A percentile compares a stretch with the other conserved stretches of the same genome.
Conservation (phyloP, 2,113 vertebrate genomes). For the Pagrus major region DNA sequence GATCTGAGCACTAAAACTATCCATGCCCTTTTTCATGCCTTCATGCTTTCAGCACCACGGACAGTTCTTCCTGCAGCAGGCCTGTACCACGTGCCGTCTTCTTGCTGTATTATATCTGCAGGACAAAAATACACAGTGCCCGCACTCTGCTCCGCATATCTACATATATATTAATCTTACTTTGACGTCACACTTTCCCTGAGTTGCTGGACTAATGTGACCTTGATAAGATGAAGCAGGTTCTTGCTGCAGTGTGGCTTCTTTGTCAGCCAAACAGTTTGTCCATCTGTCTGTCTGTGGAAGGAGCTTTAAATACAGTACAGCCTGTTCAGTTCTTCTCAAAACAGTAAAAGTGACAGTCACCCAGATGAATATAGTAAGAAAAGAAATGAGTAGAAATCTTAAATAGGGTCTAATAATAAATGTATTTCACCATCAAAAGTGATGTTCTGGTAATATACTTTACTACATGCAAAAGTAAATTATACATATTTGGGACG, state of each 20-base stretch:
- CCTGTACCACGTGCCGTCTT: background rate
- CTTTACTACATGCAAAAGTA: too few species aligned
- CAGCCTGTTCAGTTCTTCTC: background rate
- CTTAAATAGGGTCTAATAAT: too few species aligned
- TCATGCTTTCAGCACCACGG: conserved; percentile 67
- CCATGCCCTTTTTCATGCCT: background rate
- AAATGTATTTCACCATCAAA: too few species aligned
- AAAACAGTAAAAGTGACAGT: too few species aligned
- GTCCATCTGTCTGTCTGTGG: background rate
- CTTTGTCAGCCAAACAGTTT: conserved; percentile 30
- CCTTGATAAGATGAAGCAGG: conserved; percentile 19
- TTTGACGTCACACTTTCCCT: conserved; percentile 39
- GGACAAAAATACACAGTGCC: conserved; percentile 3
- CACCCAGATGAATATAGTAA: too few species aligned
- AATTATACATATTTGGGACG: too few species aligned
- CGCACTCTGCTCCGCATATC: background rate
- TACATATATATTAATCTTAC: conserved; percentile 14
- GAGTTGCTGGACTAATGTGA: background rate
- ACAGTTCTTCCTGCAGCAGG: conserved; percentile 49
- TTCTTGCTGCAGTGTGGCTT: conserved; percentile 26
- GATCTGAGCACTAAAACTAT: conserved; percentile 1
- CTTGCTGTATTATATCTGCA: conserved; percentile 12
- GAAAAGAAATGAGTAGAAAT: too few species aligned
- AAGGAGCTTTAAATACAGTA: conserved; percentile 9
- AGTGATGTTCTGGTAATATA: too few species aligned